Base-by-base conservation (phyloP, 2,797 vertebrate genomes). In the Manis pentadactyla region DNA sequence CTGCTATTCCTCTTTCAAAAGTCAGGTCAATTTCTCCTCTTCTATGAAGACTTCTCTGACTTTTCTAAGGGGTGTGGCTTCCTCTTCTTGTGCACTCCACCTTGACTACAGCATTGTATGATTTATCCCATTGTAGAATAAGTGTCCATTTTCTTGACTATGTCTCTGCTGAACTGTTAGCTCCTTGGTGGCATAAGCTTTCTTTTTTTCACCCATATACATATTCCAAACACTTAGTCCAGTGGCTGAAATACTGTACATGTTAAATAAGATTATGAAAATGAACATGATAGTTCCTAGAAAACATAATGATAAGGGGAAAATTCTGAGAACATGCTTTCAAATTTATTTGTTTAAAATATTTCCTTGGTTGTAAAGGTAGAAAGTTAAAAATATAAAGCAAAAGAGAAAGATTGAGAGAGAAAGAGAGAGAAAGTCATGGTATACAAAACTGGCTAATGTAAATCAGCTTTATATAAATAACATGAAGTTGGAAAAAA, bases 381-480 rank as follows among this genome's bases (percentile, higher is more conserved):
- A 91, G 34, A 79, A 85, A 61, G 11, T 92, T 82, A 79, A 94
- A 96, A 94, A 82, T 5, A 90, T 19, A 64, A 51, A 27, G 19
- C 84, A 19, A 79, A 14, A 85, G 13, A 53, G 13, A 39, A 46
- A 42, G 27, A 49, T 21, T 27, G 23, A 49, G 15, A 21, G 4
- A 57, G 17, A 63, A 34, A 66, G 37, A 71, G 42, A 37, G 3
- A 57, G 31, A 87, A 29, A 46, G 49, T 83, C 49, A 64, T 37
- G 7, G n/a, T 39, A 53, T 87, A 92, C 21, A 61, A 90, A 92
- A 90, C 77, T 21, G 29, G 25, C 51, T 82, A 88, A 59, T 88
- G 53, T 94, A 90, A 89, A 82, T 90, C 82, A 85, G 21, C 27
- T 49, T 94, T 82, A 89, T 82, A 77, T 29, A 95, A 81, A 81